These are phyloP conservation scores for Phyllotis vaccarum DNA, from an alignment of 2,797 vertebrate genomes.

Conservation along the genomic window DNA sequence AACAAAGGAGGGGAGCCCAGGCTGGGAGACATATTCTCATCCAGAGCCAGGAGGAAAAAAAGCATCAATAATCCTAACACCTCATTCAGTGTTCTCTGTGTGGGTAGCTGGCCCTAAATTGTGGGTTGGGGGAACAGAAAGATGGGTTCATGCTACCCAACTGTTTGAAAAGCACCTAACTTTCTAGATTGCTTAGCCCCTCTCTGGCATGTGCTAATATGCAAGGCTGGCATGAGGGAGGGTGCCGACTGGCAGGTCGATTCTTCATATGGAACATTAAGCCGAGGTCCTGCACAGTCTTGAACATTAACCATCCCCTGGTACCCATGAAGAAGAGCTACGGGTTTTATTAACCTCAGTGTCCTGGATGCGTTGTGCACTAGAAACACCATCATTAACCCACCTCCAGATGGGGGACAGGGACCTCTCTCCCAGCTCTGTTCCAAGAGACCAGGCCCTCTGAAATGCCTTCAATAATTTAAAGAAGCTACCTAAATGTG, in stretches of 20 bases:
- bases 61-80: too few species aligned
- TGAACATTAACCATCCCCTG: constrained; percentile 90
- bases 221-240: constrained; percentile 83
- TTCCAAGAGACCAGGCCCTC: constrained; percentile 82
- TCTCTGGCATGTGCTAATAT: constrained; percentile 81
- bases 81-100: accelerated
- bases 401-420: constrained; percentile 87
- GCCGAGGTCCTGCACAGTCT: constrained; percentile 88
- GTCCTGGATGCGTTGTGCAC: constrained; percentile 85
- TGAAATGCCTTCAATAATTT: constrained; percentile 89
- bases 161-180: constrained; percentile 65
- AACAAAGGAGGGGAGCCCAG: background rate
- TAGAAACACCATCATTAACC: constrained; percentile 88
- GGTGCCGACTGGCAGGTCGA: constrained; percentile 86
- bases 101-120: background rate
- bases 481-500: constrained; percentile 88
- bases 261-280: constrained; percentile 90
- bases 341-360: constrained; percentile 91
- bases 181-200: constrained; percentile 49
- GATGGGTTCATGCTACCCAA: background rate
- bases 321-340: constrained; percentile 90
- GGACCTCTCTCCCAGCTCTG: constrained; percentile 84
- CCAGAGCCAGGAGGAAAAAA: accelerated
- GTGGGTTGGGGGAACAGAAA: accelerated
- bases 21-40: too few species aligned